Evolutionary conservation across 2,797 vertebrate genomes (phyloP).

Genomic region (Sparidentex hasta): DNA sequence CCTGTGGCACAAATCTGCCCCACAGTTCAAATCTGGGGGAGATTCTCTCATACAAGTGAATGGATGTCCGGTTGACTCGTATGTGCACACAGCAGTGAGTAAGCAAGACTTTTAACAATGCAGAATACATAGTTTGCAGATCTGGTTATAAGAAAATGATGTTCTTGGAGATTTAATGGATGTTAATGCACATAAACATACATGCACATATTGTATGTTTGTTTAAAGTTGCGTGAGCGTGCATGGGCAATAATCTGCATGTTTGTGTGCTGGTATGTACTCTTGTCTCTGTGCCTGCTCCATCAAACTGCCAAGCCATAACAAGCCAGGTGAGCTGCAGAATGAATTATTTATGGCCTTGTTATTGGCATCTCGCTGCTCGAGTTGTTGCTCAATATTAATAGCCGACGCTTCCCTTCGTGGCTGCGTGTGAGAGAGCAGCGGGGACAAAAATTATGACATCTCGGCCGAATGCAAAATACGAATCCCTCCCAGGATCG

Average conservation of each 20-base stretch:
- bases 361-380: slow-evolving; percentile 55
- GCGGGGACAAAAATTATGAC: slow-evolving; percentile 27
- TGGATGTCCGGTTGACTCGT: no score
- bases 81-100: no score
- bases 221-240: slow-evolving; percentile 4
- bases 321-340: slow-evolving; percentile 66
- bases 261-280: slow-evolving; percentile 54
- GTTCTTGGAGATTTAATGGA: slow-evolving; percentile 5
- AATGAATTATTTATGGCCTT: slow-evolving; percentile 65
- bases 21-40: no score
- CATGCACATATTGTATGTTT: not conserved
- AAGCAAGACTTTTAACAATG: not conserved
- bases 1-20: no score
- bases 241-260: slow-evolving; percentile 11
- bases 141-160: not conserved
- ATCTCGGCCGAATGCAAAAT: slow-evolving; percentile 54
- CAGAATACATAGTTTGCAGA: not conserved
- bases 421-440: slow-evolving; percentile 36
- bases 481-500: slow-evolving; percentile 4
- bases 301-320: slow-evolving; percentile 52
- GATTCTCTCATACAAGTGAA: no score
- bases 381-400: slow-evolving; percentile 70
- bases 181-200: not conserved
- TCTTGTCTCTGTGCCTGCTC: slow-evolving; percentile 35
- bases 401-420: slow-evolving; percentile 48